Evolutionary conservation across 2,113 vertebrate species (phyloP), one percentile per base, ranked within the genome.

Genomic region (Aix galericulata): DNA sequence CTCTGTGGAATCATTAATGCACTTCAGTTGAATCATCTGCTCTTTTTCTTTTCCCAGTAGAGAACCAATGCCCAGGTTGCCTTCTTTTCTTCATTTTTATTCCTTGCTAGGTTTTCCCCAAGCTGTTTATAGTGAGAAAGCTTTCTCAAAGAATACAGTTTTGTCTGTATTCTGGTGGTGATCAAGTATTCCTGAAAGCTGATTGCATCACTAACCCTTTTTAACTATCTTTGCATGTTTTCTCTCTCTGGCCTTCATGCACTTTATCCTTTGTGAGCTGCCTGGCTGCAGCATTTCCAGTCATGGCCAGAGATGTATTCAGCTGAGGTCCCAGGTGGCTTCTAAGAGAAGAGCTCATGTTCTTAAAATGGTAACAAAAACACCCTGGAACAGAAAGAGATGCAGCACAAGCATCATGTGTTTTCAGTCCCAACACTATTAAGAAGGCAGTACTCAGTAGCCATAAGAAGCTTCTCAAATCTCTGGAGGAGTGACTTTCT

Each of bases 1-100:
- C 58, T 89, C 60, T 90, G 31, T 80, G 72, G 40, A 82, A 79
- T 72, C 6, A 17, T 93, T 91, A 93, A 94, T 63, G 87, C 25
- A 94, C 50, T 88, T 91, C 31, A 72, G 17, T n/a, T 80, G 82
- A 86, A 86, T 85, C 50, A 67, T 88, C 21, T 66, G 13, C 25
- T 73, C 53, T 59, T 81, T 22, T 64, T 62, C 46, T 78, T 82
- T 85, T 88, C 82, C 84, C 68, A 52, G 26, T 20, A 77, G 52
- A 86, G 63, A 85, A 9, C 6, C 72, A 93, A 32, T n/a, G n/a
- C 38, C 60, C 13, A 68, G 44, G 55, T 69, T 62, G 40, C 3
- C 3, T 3, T 4, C 1, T 25, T 31, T 42, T 56, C 27, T 31
- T n/a, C 2, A 32, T 53, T 89, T 80, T 80, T 36, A 10, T 77